Evolutionary conservation across 2,888 invertebrate species (phyloP), one percentile per base, ranked within the genome.

Genomic region (Agrochola lychnidis): DNA sequence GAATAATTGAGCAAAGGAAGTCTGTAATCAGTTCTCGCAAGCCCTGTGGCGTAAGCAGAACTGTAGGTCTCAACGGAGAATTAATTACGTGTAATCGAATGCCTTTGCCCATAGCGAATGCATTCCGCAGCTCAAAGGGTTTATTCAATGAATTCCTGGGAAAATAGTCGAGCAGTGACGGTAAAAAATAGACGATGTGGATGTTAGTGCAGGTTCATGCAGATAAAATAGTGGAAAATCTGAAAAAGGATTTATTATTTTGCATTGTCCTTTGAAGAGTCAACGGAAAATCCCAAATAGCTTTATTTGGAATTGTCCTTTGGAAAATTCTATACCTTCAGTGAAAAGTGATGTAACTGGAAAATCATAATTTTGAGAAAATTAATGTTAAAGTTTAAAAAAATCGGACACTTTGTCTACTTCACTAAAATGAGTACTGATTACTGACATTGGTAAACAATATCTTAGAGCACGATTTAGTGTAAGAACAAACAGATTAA

Each of bases 41-140:
- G 45, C 45, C 40, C 62, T 36, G 57, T 25, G 51, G 22, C 0
- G 30, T 68, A 45, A 48, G 45, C 62, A 70, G 62, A 67, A 62
- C 40, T 42, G 57, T 67, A 45, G 53, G 30, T 66, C 40, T 59
- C 66, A 53, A 6, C 48, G n/a, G 70, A 66, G 45, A 83, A 53
- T 72, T 57, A 84, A 80, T 82, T 80, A 68, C 61, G 45, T 67
- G 70, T 70, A 79, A 73, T 79, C 40, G 53, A 80, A 81, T 59
- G 70, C 79, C 72, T 78, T 64, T 70, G n/a, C 25, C 36, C 63
- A 59, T 30, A 61, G 57, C 57, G 68, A 42, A 45, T 40, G 51
- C 53, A 48, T 68, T 51, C 45, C n/a, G 19, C 12, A 19, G 14
- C 53, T 83, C 66, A 73, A 80, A 80, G 53, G 74, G 40, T 67